Evolutionary conservation across 2,113 vertebrate species (phyloP).

Genomic region (Psilopogon haemacephalus): DNA sequence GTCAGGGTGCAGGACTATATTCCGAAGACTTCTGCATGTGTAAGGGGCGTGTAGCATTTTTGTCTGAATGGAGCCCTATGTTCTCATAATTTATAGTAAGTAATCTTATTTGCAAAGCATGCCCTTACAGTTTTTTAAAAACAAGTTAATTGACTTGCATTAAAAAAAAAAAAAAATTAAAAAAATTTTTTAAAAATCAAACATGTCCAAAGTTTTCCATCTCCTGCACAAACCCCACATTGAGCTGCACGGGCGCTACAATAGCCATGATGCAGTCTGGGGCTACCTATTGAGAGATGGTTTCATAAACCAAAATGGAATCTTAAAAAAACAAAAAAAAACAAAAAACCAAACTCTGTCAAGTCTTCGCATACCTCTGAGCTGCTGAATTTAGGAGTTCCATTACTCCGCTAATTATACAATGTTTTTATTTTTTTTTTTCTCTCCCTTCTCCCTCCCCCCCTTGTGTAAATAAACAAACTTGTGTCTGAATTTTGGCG

Average conservation of each 20-base stretch:
- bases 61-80: constrained; percentile 83
- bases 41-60: constrained; percentile 78
- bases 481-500: constrained; percentile 83
- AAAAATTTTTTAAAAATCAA: constrained; percentile 85
- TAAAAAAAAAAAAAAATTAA: too few relatives aligned
- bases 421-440: constrained; percentile 76
- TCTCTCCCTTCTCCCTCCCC: too few relatives aligned
- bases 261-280: constrained; percentile 78
- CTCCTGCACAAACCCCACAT: constrained; percentile 76
- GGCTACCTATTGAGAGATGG: constrained; percentile 69
- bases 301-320: constrained; percentile 81
- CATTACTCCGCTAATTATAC: constrained; percentile 81
- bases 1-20: constrained; percentile 73
- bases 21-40: constrained; percentile 74
- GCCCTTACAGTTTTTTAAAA: constrained; percentile 82
- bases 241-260: constrained; percentile 75
- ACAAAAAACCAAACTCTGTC: too few relatives aligned
- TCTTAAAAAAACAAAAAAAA: too few relatives aligned
- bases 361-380: constrained; percentile 77
- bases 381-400: constrained; percentile 81
- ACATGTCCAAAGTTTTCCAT: constrained; percentile 81
- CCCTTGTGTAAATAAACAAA: constrained; percentile 81
- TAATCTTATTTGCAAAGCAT: constrained; percentile 86
- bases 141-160: constrained; percentile 84
- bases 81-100: constrained; percentile 84